Evolutionary conservation across 2,888 invertebrate genomes (phyloP).

Genomic region (Cataglyphis rosenhaueri): DNA sequence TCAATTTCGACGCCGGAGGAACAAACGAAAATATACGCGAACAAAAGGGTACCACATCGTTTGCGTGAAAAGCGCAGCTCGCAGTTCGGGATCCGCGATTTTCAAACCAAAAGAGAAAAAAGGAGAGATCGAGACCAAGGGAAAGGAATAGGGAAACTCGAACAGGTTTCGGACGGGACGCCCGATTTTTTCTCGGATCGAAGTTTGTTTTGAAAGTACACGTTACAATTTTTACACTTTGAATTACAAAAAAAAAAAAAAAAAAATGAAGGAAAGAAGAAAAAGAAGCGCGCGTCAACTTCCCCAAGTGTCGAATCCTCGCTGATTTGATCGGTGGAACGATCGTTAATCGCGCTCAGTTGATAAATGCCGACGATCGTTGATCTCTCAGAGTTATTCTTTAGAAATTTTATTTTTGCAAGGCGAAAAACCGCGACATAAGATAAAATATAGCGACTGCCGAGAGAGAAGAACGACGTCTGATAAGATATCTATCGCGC

Average conservation of each 20-base stretch:
- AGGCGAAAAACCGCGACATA: constrained; percentile 33
- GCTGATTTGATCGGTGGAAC: constrained; percentile 32
- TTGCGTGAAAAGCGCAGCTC: constrained; percentile 23
- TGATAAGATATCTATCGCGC: constrained; percentile 32
- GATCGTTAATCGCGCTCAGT: constrained; percentile 27
- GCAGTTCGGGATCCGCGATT: constrained; percentile 44
- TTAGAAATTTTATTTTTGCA: constrained; percentile 55
- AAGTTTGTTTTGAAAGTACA: constrained; percentile 40
- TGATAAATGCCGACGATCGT: constrained; percentile 35
- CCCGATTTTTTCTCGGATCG: constrained; percentile 47
- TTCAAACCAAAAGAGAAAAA: not conserved
- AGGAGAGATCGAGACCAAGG: not conserved
- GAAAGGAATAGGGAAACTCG: not conserved
- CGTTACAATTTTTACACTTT: constrained; percentile 55
- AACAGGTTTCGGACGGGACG: constrained; percentile 41
- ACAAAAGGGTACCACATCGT: constrained; percentile 33
- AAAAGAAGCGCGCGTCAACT: constrained; percentile 19
- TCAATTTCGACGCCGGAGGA: constrained; percentile 36
- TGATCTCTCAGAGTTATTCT: constrained; percentile 45
- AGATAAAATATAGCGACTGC: constrained; percentile 43
- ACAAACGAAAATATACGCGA: constrained; percentile 20
- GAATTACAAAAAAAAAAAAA: constrained; percentile 43
- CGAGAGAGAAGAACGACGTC: constrained; percentile 23
- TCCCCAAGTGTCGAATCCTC: constrained; percentile 24
- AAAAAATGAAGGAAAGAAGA: not conserved